Evolutionary conservation across 1,140 invertebrate genomes (phyloP).

Genomic region (Lordiphosa clarofinis): DNA sequence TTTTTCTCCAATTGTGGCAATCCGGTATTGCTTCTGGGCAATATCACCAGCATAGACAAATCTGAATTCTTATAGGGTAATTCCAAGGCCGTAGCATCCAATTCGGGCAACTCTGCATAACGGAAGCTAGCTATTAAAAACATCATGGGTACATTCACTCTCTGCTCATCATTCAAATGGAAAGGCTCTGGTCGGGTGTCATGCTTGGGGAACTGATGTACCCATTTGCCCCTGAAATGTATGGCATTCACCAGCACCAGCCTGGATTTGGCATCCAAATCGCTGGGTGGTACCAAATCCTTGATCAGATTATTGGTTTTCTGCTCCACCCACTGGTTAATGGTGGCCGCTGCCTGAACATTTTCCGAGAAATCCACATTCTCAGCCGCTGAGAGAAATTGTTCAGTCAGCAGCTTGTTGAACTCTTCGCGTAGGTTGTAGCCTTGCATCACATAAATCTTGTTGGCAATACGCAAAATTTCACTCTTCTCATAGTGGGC

Average conservation of each 20-base stretch:
- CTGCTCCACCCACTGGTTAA: constrained; percentile 83
- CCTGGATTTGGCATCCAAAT: constrained; percentile 58
- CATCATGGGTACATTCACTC: constrained; percentile 81
- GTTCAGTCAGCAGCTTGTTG: constrained; percentile 40
- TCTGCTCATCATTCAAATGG: constrained; percentile 42
- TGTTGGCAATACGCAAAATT: constrained; percentile 67
- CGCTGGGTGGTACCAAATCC: constrained; percentile 80
- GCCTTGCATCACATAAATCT: constrained; percentile 62
- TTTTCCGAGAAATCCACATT: constrained; percentile 80
- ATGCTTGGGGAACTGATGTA: constrained; percentile 40
- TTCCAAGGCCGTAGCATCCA: constrained; percentile 63
- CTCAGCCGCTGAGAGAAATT: constrained; percentile 72
- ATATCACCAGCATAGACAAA: constrained; percentile 82
- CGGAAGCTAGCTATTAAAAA: constrained; percentile 69
- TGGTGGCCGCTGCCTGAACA: constrained; percentile 70
- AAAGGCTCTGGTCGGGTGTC: constrained; percentile 49
- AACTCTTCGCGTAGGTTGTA: constrained; percentile 45
- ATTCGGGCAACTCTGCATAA: constrained; percentile 45
- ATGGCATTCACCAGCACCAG: constrained; percentile 85
- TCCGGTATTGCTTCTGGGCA: constrained; percentile 81
- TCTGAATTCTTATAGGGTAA: constrained; percentile 77
- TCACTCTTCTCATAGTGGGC: constrained; percentile 50
- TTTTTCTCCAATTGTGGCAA: constrained; percentile 80
- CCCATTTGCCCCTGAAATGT: constrained; percentile 82
- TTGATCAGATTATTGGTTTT: constrained; percentile 83